phyloP scores from a whole-genome alignment of 2,113 vertebrate genomes.

The Cavia aperea region DNA sequence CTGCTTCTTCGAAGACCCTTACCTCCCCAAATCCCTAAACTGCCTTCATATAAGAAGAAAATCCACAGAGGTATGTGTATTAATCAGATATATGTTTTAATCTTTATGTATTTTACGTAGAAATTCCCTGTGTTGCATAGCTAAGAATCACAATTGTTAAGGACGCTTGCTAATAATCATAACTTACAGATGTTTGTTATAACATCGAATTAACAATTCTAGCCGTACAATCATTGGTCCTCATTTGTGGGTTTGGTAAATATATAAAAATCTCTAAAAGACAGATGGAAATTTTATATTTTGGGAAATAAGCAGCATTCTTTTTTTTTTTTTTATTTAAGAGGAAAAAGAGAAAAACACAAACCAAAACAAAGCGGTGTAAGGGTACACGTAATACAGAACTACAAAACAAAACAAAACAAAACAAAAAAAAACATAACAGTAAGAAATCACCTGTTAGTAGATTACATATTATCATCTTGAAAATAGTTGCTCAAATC shows the following conservation, averaged over 20 bases:
- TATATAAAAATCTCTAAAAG: not conserved
- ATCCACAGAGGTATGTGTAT: slow-evolving; percentile 49
- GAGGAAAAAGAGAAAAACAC: too few relatives aligned
- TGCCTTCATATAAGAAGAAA: not conserved
- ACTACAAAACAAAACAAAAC: too few relatives aligned
- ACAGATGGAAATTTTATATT: not conserved
- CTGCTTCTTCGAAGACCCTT: slow-evolving; percentile 56
- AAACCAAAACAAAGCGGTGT: too few relatives aligned
- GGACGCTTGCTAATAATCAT: not conserved
- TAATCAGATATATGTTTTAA: slow-evolving; percentile 5
- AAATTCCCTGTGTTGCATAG: not conserved
- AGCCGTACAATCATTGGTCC: not conserved
- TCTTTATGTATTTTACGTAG: slow-evolving; percentile 3
- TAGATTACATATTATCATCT: too few relatives aligned
- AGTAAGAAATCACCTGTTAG: too few relatives aligned
- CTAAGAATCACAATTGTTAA: slow-evolving; percentile 16
- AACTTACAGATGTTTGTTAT: slow-evolving; percentile 14
- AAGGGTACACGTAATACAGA: too few relatives aligned
- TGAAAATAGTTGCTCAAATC: too few relatives aligned
- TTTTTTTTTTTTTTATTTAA: not conserved
- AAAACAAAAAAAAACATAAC: too few relatives aligned
- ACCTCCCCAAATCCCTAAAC: slow-evolving; percentile 42
- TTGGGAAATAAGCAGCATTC: not conserved
- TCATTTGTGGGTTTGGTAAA: not conserved
- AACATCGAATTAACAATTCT: not conserved